Evolutionary conservation across 1,140 invertebrate species (phyloP), one percentile per base, ranked within the genome.

Genomic region (Asbolus verrucosus): DNA sequence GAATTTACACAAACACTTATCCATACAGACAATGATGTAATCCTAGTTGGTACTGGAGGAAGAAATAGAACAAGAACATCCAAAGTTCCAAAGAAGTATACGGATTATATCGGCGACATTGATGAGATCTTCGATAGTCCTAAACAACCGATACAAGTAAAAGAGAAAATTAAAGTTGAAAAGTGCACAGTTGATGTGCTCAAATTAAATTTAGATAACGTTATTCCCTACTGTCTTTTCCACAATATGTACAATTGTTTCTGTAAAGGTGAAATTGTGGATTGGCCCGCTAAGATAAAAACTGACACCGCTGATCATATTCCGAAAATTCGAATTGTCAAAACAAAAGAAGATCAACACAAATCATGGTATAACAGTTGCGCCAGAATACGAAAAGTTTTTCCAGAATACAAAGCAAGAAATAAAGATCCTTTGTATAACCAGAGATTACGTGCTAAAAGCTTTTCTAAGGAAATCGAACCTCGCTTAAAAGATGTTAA

Each of bases 1-100:
- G 81, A 83, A 72, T 84, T 84, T 74, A 80, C 79, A 1, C 81
- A 82, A 67, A 83, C 82, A 18, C 77, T 83, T 1, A 83, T 84
- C 36, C 75, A 77, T 30, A 76, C 80, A 6, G 80, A 81, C 18
- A 73, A 83, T 71, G 76, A 81, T 70, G 81, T 79, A 4, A 81
- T 83, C 46, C 74, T 83, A 18, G 74, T 84, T 21, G 81, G 81
- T 9, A 74, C 74, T 19, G 75, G 76, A 50, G 75, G 79, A 69
- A 54, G 71, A n/a, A n/a, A n/a, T n/a, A n/a, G n/a, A n/a, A 78
- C 78, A 33, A 76, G 81, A 70, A 74, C 73, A 24, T 71, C 76
- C 9, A 79, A 78, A 69, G 8, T 76, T 13, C 82, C 82, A 4
- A 79, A 79, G 30, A 80, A 79, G 70, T 83, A 77, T 63, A 75